Base-by-base conservation (phyloP, 2,888 invertebrate species). In the Drosophila pseudotalamancana region DNA sequence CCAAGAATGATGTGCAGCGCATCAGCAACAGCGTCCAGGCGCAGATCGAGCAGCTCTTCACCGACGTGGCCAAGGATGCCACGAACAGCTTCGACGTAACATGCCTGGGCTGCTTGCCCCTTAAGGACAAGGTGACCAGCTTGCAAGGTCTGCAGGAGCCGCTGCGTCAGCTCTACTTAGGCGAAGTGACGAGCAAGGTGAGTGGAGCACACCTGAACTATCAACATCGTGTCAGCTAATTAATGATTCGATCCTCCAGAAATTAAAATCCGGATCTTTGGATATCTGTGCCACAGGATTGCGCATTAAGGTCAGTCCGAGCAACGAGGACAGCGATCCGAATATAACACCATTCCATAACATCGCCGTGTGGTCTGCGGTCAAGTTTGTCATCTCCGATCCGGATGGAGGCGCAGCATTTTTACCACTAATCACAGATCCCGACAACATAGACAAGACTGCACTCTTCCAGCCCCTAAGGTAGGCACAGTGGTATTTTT, bases 281-380 rank as follows among this genome's bases (percentile, higher is more conserved):
- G 92, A 91, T 55, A 92, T 92, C 37, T 91, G 92, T 70, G 88
- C 90, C 27, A 88, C 93, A 50, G 96, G 96, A 16, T 92, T 96
- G n/a, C 94, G 95, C 90, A 94, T 96, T n/a, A 93, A 94, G 88
- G 94, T 93, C 9, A 79, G 48, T 32, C 62, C 60, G 0, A 93
- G 18, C 51, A 54, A 18, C 32, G 78, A 76, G 11, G 84, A 78
- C 8, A 68, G 29, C 31, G 89, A 90, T 14, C 64, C 76, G 8
- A 81, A 94, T 84, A 90, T 95, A 50, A 97, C 97, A 87, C 96
- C 97, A 1, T 97, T 97, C 88, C 96, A 97, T 16, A 96, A 97
- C 40, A 97, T 97, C 90, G 97, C 97, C 1, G 97, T 97, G 1
- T 97, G 97, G 97, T 97, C 97, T 14, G 97, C 97, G 0, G 95